phyloP scores from a whole-genome alignment of 53 echinoderm and acorn worm genomes.

The Stichopus horrens region DNA sequence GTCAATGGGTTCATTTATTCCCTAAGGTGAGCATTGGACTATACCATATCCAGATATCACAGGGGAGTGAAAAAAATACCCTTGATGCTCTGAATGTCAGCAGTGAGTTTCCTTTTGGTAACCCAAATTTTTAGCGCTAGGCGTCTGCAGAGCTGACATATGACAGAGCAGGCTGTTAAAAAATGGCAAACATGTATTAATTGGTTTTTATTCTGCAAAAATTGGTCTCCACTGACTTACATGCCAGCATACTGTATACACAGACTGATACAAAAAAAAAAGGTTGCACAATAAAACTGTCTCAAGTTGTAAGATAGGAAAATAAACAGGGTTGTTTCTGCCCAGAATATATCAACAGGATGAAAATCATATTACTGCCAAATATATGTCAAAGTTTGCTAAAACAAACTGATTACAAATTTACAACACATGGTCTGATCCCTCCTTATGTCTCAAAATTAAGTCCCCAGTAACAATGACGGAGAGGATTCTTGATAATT shows the following conservation, averaged over 20 bases:
- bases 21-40: not conserved
- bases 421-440: too few species aligned
- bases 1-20: not conserved
- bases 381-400: not conserved
- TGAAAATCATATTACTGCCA: not conserved
- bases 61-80: conserved; percentile 1
- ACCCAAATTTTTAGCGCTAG: not conserved
- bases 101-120: too few species aligned
- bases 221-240: not conserved
- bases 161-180: conserved; percentile 10
- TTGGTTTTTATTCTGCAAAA: not conserved
- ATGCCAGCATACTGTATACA: too few species aligned
- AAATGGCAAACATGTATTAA: conserved; percentile 41
- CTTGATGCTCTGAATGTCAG: not conserved
- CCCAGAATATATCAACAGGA: not conserved
- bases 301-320: not conserved
- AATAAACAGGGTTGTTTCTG: not conserved
- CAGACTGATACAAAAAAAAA: not conserved
- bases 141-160: not conserved
- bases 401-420: too few species aligned
- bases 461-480: too few species aligned
- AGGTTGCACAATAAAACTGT: not conserved
- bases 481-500: too few species aligned
- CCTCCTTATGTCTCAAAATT: too few species aligned
- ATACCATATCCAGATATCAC: conserved; percentile 1